Base-by-base conservation (phyloP, 2,797 vertebrate genomes). In the Catostomus latipinnis region DNA sequence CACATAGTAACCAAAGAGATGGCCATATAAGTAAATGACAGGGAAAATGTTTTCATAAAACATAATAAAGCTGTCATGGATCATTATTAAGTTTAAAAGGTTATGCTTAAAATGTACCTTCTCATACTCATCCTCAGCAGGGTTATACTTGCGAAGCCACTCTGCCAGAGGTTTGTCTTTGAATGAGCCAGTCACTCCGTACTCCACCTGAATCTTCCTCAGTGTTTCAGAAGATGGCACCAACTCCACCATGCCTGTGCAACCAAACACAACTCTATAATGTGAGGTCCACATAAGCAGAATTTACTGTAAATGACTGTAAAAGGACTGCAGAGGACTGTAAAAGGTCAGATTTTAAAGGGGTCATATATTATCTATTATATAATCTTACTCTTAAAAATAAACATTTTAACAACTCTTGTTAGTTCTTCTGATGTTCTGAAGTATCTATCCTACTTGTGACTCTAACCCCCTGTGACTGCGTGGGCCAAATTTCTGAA, bases 141-240 rank as follows among this genome's bases (percentile, higher is more conserved):
- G 96, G 90, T 99, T 99, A 84, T 98, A 98, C 84, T 99, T 99
- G 77, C 97, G 92, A 14, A 99, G 92, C 98, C 98, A 99, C 83
- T 99, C 98, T 0, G 98, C 97, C 89, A 99, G 93, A 13, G 98
- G 97, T 84, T 99, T 99, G 91, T 99, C 98, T 89, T 99, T 99
- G 86, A 99, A 99, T 81, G 98, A 99, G 49, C 98, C 98, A 0
- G 98, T 99, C 81, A 99, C 95, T 45, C 98, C 98, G 69, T 98
- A 97, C 86, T 99, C 98, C 87, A 99, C 97, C 92, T 99, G 98
- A 90, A 99, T 99, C 92, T 99, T 99, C 82, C 98, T 94, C 79
- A 99, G 94, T 0, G 98, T 99, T 80, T 99, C 98, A 5, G 98
- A 97, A 76, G 95, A 95, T 22, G 97, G 96, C 82, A 99, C 97